These are phyloP conservation scores for Lerista edwardsae DNA, from an alignment of 2,797 vertebrate species.

Conservation along the genomic window DNA sequence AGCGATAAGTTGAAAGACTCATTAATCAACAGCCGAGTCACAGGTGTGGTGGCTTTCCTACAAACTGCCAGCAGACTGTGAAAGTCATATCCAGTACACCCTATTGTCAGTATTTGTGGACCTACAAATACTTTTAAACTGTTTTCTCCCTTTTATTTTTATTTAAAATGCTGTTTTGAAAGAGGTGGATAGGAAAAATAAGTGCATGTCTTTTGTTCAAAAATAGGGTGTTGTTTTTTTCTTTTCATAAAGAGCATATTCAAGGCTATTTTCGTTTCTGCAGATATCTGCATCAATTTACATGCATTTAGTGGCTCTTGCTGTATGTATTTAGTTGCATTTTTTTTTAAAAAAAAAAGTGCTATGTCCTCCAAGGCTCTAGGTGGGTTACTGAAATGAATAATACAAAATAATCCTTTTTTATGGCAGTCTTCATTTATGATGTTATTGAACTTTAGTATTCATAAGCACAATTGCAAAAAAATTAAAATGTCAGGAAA, in stretches of 20 bases:
- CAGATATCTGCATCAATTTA: background rate
- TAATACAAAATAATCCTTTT: background rate
- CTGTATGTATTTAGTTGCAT: background rate
- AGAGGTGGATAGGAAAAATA: background rate
- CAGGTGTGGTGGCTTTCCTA: slow-evolving; percentile 97
- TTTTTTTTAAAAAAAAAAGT: background rate
- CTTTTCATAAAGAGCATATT: slow-evolving; percentile 1
- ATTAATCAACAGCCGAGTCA: slow-evolving; percentile 96
- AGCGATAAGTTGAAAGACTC: slow-evolving; percentile 93
- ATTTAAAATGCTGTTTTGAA: slow-evolving; percentile 20
- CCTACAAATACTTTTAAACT: slow-evolving; percentile 73
- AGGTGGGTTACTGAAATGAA: background rate
- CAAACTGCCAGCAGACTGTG: slow-evolving; percentile 96
- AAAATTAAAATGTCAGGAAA: background rate
- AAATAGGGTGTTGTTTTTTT: too few relatives aligned
- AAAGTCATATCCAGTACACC: slow-evolving; percentile 95
- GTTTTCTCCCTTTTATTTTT: slow-evolving; percentile 36
- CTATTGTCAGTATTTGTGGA: slow-evolving; percentile 87
- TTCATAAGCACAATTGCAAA: background rate
- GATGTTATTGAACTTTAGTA: slow-evolving; percentile 3
- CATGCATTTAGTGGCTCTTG: background rate
- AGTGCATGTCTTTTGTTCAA: slow-evolving; percentile 27
- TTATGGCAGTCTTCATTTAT: slow-evolving; percentile 7
- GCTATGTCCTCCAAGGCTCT: background rate
- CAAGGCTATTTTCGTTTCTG: slow-evolving; percentile 38